Conservation (phyloP, 2,797 vertebrate genomes). For the Manis pentadactyla region DNA sequence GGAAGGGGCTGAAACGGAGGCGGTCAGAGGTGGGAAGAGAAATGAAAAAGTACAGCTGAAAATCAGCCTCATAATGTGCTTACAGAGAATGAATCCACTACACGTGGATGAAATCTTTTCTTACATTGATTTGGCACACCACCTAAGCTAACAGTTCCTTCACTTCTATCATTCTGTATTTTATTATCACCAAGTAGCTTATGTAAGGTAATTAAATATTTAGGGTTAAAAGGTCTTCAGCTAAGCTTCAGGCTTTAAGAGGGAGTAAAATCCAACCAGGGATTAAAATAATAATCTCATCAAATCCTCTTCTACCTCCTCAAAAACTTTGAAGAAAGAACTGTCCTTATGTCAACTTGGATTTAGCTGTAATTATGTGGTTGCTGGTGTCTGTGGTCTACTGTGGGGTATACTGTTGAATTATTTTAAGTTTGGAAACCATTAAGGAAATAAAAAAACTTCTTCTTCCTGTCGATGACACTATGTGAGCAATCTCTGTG, state of each 20-base stretch:
- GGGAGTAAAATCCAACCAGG: neutral
- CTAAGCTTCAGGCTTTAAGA: neutral
- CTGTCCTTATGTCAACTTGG: neutral
- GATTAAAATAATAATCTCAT: neutral
- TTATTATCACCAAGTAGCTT: neutral
- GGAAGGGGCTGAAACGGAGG: neutral
- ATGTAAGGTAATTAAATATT: constrained; percentile 23
- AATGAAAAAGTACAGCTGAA: neutral
- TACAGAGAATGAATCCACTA: neutral
- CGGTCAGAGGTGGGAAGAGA: fast-evolving
- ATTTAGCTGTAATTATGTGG: neutral
- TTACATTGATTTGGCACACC: neutral
- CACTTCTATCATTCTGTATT: neutral
- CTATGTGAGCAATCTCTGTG: neutral
- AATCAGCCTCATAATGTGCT: neutral
- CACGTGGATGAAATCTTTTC: neutral
- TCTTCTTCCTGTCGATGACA: neutral
- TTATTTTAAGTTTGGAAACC: neutral
- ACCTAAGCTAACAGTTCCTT: neutral
- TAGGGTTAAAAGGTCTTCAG: neutral
- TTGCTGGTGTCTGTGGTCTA: neutral
- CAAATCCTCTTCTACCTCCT: neutral
- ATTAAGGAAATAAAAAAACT: neutral
- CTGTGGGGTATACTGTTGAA: neutral
- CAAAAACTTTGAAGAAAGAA: neutral